Evolutionary conservation across 1,140 invertebrate species (phyloP), one percentile per base, ranked within the genome.

Genomic region (Aphelenchoides fujianensis): DNA sequence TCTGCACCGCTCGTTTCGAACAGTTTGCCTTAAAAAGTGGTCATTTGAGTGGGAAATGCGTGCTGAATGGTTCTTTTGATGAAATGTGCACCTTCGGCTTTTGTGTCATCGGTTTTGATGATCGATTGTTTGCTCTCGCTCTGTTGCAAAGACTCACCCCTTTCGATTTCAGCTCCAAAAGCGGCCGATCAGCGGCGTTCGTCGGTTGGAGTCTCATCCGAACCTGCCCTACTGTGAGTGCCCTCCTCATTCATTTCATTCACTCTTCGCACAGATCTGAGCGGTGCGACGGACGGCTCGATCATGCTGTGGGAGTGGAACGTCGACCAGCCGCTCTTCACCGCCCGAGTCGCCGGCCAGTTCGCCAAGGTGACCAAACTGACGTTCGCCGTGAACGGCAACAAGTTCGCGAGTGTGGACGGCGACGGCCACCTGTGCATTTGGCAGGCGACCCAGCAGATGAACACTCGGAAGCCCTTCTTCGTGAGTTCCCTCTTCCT

Each of bases 241-340:
- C n/a, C n/a, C n/a, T n/a, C n/a, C n/a, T n/a, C n/a, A n/a, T n/a
- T n/a, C n/a, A n/a, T n/a, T n/a, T n/a, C n/a, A n/a, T n/a, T n/a
- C n/a, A n/a, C 67, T 66, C 79, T 74, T 79, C 71, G 71, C 82
- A 53, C 77, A 94, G 93, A 98, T 87, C 85, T 98, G 76, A 96
- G 93, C 63, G 96, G 96, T 67, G 92, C 92, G 64, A 92, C 95
- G 84, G 96, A 98, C 88, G 96, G 96, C 9, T 96, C 94, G 1
- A 95, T 98, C 2, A 90, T 92, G 73, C 88, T 98, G 70, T 97
- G 95, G 94, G 95, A 99, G 87, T 98, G 95, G 94, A 92, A 92
- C 27, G 94, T 97, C 85, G 89, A 90, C 36, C 91, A 92, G 70
- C 90, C 92, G 12, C 90, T 98, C 5, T 91, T 93, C 78, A 91